Base-by-base conservation (phyloP, 30 jellyfish, hydroid and myxozoan species). In the Calvadosia cruxmelitensis region DNA sequence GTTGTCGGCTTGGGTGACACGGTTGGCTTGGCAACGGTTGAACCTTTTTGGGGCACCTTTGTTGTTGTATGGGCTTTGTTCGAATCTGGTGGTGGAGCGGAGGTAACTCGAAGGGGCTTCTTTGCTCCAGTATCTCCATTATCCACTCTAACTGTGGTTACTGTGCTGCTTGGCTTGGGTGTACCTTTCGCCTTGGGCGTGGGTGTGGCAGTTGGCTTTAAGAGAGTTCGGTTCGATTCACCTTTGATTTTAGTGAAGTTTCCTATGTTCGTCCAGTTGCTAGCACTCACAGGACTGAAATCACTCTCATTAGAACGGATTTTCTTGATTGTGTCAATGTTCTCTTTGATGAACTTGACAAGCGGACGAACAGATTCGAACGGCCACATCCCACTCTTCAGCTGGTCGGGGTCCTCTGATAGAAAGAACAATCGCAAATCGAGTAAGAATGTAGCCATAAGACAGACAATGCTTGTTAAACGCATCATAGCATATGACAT, bases 311-410 rank as follows among this genome's bases (percentile, higher is more conserved):
- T 42, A 20, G 57, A 10, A 5, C 27, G 73, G 28, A 49, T 48
- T 3, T 16, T 53, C 33, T 52, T 51, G 52, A 52, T 63, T 53
- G 27, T 57, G 31, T 27, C 50, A 0, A 57, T 23, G 0, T 74
- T 74, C 27, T 67, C 31, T 16, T 65, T 65, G n/a, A 57, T 25
- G 29, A 28, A 20, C 0, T 20, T 57, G 26, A 57, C 69, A 57
- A 57, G 32, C 29, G 32, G 32, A 10, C 25, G 20, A 63, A 29
- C 63, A 66, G 92, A 61, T 12, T 78, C 92, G 64, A 25, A 82
- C 1, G 94, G 94, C 94, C 94, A 82, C 79, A 70, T 66, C 0
- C 94, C 94, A 63, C 71, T 42, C 33, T 82, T 71, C 20, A 82
- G 33, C 62, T 82, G 88, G 49, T 82, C 94, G 0, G 94, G 94